These are phyloP conservation scores for Paramuricea clavata DNA, from an alignment of 92 coral and sea anemone species.

Conservation along the genomic window DNA sequence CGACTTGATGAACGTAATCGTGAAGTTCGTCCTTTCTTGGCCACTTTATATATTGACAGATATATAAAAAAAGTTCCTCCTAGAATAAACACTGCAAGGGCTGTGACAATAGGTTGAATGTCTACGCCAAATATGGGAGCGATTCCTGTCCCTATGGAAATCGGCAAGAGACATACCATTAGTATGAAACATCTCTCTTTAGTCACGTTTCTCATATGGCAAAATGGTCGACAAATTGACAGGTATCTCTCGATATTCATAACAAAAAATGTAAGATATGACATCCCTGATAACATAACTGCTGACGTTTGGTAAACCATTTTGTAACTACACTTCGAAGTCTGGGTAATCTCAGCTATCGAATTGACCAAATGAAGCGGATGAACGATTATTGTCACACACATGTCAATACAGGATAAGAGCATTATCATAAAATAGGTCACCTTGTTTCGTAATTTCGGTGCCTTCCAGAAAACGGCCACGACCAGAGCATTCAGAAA, in stretches of 20 bases:
- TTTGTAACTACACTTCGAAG: slow-evolving; percentile 10
- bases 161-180: neutral
- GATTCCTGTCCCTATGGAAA: neutral
- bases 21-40: neutral
- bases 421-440: too few species aligned
- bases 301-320: slow-evolving; percentile 12
- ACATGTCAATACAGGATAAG: too few species aligned
- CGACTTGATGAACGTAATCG: neutral
- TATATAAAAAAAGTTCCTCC: neutral
- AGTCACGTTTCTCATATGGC: neutral
- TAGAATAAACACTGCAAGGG: neutral
- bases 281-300: neutral
- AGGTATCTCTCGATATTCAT: slow-evolving; percentile 4
- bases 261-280: neutral
- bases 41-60: neutral
- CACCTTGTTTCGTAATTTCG: slow-evolving; percentile 19
- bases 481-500: too few species aligned
- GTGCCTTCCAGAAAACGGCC: slow-evolving; percentile 21
- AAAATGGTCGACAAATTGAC: neutral
- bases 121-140: neutral
- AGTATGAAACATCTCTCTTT: neutral
- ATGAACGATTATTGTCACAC: too few species aligned
- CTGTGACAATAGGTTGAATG: slow-evolving; percentile 14
- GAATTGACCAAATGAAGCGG: neutral
- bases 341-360: neutral